Evolutionary conservation across 2,888 invertebrate genomes (phyloP), one percentile per base, ranked within the genome.

Genomic region (Pseudococcus viburni): DNA sequence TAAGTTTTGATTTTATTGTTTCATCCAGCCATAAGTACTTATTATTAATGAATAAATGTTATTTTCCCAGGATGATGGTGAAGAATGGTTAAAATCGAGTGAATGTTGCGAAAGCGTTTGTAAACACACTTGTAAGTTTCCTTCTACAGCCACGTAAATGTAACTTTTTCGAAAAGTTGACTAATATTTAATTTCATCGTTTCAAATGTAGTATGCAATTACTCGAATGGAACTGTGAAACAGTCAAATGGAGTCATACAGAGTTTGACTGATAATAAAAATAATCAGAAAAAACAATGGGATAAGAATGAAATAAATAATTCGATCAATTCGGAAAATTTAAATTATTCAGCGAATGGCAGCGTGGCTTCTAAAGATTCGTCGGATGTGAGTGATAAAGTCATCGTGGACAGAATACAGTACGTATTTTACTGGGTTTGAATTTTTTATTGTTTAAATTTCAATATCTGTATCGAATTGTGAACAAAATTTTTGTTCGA

Each of bases 161-260:
- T 46, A 46, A 83, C 12, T 19, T 46, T 19, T 46, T 83, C 12
- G 33, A 83, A 77, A 7, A 42, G 6, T 77, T 22, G 17, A 39
- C 17, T 77, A 39, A 80, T n/a, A 4, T 42, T 17, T 73, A 33
- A 73, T 33, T 73, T 19, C 17, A 33, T 17, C 33, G 9, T 33
- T 11, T 15, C 12, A n/a, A 46, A 46, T 46, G 1, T 19, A 83
- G 80, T 46, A 0, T 83, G 80, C 46, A 83, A 83, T 83, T 83
- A 83, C 46, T 42, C 80, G 19, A 42, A 83, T 46, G 80, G 80
- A 42, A 83, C 46, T 3, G 46, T 83, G 11, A 83, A 83, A 83
- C 80, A 83, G 33, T 83, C 80, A 8, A 83, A 46, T 83, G 80
- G 80, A 19, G 80, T 83, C 19, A 83, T 83, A 83, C 80, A 83